Percentiles rank a stretch among this genome's conserved stretches.
Evolutionary conservation across 2,797 vertebrate species (phyloP).

Genomic region (Cuniculus paca): DNA sequence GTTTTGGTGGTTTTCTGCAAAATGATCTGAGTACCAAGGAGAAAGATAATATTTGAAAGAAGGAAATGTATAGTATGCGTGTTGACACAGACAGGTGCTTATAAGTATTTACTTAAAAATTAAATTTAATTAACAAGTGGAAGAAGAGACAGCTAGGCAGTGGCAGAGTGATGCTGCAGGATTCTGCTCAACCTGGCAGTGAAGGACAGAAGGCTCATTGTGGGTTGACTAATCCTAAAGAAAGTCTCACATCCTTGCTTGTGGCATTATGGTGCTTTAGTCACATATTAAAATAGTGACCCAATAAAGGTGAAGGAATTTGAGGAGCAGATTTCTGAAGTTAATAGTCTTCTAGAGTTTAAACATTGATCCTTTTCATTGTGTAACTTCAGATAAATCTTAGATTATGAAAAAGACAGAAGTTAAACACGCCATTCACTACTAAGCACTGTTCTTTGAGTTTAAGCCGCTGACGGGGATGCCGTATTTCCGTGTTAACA

Average conservation of each 20-base stretch:
- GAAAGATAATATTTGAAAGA: conserved; percentile 55
- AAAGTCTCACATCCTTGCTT: conserved; percentile 70
- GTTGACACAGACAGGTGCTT: conserved; percentile 20
- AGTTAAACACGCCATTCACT: conserved; percentile 84
- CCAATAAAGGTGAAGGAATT: conserved; percentile 78
- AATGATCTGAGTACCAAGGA: neutral
- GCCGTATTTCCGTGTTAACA: conserved; percentile 74
- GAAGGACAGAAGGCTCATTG: conserved; percentile 40
- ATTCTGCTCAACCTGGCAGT: conserved; percentile 28
- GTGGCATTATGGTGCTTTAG: conserved; percentile 81
- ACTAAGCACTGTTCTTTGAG: conserved; percentile 73
- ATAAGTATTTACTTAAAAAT: conserved; percentile 61
- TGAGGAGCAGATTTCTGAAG: conserved; percentile 82
- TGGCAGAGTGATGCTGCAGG: neutral
- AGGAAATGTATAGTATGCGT: neutral
- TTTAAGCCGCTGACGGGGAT: conserved; percentile 80
- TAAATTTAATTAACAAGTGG: neutral
- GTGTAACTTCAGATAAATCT: conserved; percentile 83
- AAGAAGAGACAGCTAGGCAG: neutral
- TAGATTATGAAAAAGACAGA: conserved; percentile 84
- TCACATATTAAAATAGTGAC: conserved; percentile 83
- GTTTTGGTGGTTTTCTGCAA: conserved; percentile 54
- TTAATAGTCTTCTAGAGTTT: conserved; percentile 82
- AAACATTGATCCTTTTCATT: conserved; percentile 85
- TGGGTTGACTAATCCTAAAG: conserved; percentile 67